These are phyloP conservation scores for Psettodes erumei DNA, from an alignment of 2,113 vertebrate genomes.

Conservation along the genomic window DNA sequence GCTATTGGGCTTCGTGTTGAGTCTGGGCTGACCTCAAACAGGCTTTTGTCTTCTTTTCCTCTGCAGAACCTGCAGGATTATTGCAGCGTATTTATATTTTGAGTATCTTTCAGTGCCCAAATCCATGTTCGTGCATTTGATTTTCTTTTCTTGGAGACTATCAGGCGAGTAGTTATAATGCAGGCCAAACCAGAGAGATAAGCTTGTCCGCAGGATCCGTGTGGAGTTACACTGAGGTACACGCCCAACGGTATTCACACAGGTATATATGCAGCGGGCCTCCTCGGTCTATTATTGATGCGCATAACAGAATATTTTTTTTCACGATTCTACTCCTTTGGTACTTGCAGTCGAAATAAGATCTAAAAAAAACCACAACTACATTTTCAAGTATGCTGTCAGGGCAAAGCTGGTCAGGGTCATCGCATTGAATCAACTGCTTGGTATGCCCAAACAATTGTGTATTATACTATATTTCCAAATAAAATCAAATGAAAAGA, in stretches of 20 bases:
- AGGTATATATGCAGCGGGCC: constrained; percentile 57
- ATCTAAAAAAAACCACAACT: constrained; percentile 9
- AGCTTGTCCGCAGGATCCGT: constrained; percentile 65
- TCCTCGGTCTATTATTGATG: constrained; percentile 45
- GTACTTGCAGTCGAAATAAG: constrained; percentile 34
- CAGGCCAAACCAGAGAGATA: constrained; percentile 73
- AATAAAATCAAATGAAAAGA: constrained; percentile 68
- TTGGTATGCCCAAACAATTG: constrained; percentile 73
- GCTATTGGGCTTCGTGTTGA: constrained; percentile 29
- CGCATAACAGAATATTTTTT: constrained; percentile 34
- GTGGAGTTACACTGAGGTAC: constrained; percentile 68
- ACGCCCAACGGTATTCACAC: constrained; percentile 63
- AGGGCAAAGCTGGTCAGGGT: constrained; percentile 67
- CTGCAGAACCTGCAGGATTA: constrained; percentile 35
- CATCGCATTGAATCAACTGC: constrained; percentile 68
- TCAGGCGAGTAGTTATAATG: constrained; percentile 49
- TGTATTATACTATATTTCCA: constrained; percentile 81
- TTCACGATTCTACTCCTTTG: constrained; percentile 49
- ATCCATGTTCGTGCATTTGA: constrained; percentile 20
- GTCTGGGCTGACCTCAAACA: constrained; percentile 48
- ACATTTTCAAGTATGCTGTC: constrained; percentile 48
- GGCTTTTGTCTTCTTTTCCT: constrained; percentile 27
- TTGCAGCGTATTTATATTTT: constrained; percentile 52
- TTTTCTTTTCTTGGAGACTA: constrained; percentile 37
- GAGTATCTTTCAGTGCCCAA: constrained; percentile 39